These are phyloP conservation scores for Theretra japonica DNA, from an alignment of 2,888 invertebrate genomes.

Conservation along the genomic window DNA sequence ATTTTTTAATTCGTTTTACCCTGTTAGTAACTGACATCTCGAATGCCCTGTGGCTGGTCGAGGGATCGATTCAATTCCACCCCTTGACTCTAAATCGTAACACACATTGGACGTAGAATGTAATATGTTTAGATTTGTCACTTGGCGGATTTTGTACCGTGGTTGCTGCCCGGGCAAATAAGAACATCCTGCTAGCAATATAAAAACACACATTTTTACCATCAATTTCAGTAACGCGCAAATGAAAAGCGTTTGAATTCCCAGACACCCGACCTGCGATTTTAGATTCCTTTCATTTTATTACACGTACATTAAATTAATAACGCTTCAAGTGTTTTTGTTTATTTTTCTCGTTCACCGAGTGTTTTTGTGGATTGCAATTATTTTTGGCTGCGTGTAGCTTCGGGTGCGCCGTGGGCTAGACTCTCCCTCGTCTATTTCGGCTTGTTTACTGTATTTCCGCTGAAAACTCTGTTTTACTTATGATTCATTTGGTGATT, in stretches of 20 bases:
- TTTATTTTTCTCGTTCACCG: conserved; percentile 9
- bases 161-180: too few species aligned
- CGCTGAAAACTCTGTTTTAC: conserved; percentile 1
- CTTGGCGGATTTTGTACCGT: too few species aligned
- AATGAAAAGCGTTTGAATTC: neutral
- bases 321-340: conserved; percentile 13
- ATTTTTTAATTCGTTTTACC: too few species aligned
- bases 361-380: conserved; percentile 1
- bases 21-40: too few species aligned
- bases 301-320: conserved; percentile 12
- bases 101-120: too few species aligned
- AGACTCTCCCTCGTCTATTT: neutral
- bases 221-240: neutral
- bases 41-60: too few species aligned
- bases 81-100: too few species aligned
- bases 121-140: too few species aligned
- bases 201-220: neutral
- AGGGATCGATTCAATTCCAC: too few species aligned
- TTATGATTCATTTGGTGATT: conserved; percentile 16
- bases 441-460: conserved; percentile 7
- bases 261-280: neutral
- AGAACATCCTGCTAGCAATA: neutral
- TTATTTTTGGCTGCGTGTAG: conserved; percentile 15
- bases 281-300: conserved; percentile 2
- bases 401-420: neutral